These are phyloP conservation scores for Hipposideros armiger DNA, from an alignment of 2,113 vertebrate species.

Conservation along the genomic window DNA sequence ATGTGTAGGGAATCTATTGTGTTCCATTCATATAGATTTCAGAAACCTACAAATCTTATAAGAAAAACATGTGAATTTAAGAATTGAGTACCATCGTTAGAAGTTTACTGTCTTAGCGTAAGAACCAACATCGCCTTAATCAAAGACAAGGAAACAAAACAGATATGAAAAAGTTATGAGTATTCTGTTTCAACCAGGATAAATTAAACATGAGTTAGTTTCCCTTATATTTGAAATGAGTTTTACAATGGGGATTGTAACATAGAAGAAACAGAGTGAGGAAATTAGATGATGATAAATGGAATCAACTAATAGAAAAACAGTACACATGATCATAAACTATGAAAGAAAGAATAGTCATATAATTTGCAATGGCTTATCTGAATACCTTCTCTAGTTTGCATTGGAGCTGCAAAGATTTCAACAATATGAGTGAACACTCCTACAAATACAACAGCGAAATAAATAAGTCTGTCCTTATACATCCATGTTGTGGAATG, in stretches of 20 bases:
- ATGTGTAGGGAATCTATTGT: not conserved
- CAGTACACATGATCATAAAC: not conserved
- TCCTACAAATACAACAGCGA: not conserved
- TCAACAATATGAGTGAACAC: slow-evolving; percentile 32
- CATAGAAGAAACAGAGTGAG: not conserved
- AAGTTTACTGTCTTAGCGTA: slow-evolving; percentile 2
- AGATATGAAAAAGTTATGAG: not conserved
- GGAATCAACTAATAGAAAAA: slow-evolving; percentile 23
- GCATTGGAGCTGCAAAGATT: slow-evolving; percentile 15
- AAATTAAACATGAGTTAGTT: slow-evolving; percentile 51
- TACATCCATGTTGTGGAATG: not conserved
- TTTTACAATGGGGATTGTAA: slow-evolving; percentile 48
- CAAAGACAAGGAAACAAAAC: not conserved
- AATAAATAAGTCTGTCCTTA: not conserved
- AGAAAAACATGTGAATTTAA: slow-evolving; percentile 58
- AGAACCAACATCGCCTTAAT: not conserved
- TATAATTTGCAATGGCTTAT: not conserved
- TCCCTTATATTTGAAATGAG: slow-evolving; percentile 19
- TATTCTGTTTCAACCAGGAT: slow-evolving; percentile 39
- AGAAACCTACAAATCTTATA: slow-evolving; percentile 42
- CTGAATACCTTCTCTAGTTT: slow-evolving; percentile 5
- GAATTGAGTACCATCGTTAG: not conserved
- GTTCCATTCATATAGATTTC: not conserved
- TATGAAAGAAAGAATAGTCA: slow-evolving; percentile 25
- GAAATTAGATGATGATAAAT: slow-evolving; percentile 41